Conservation (phyloP, 1,140 invertebrate species). For the Episyrphus balteatus region DNA sequence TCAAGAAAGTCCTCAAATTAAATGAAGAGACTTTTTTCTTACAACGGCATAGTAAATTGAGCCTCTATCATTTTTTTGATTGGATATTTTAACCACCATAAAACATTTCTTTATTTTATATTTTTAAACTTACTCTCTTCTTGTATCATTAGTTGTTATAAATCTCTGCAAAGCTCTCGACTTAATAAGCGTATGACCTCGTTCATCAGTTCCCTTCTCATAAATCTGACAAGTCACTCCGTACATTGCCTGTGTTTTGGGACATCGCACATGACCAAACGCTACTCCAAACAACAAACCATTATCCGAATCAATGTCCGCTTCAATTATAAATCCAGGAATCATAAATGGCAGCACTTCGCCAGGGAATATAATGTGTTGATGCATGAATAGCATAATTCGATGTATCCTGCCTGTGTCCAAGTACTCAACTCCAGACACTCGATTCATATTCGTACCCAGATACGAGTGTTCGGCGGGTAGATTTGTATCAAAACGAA, state of each 20-base stretch:
- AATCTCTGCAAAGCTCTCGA: conserved; percentile 29
- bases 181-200: conserved; percentile 22
- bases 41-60: too few species aligned
- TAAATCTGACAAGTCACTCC: conserved; percentile 35
- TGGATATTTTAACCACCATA: too few species aligned
- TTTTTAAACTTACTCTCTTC: too few species aligned
- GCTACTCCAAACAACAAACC: conserved; percentile 28
- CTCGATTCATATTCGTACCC: conserved; percentile 24
- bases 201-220: conserved; percentile 23
- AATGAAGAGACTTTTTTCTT: too few species aligned
- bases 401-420: conserved; percentile 28
- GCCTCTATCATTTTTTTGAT: too few species aligned
- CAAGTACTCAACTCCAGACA: conserved; percentile 27
- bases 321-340: conserved; percentile 31
- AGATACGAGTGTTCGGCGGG: conserved; percentile 34
- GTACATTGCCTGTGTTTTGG: conserved; percentile 11
- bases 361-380: conserved; percentile 56
- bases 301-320: conserved; percentile 10
- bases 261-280: conserved; percentile 20
- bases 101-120: too few species aligned
- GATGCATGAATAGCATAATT: conserved; percentile 49
- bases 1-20: too few species aligned
- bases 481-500: conserved; percentile 30
- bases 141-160: conserved; percentile 16
- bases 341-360: conserved; percentile 60